Percentiles rank a stretch among this genome's conserved stretches.
phyloP scores from a whole-genome alignment of 2,113 vertebrate species.

The Rhodinocichla rosea region DNA sequence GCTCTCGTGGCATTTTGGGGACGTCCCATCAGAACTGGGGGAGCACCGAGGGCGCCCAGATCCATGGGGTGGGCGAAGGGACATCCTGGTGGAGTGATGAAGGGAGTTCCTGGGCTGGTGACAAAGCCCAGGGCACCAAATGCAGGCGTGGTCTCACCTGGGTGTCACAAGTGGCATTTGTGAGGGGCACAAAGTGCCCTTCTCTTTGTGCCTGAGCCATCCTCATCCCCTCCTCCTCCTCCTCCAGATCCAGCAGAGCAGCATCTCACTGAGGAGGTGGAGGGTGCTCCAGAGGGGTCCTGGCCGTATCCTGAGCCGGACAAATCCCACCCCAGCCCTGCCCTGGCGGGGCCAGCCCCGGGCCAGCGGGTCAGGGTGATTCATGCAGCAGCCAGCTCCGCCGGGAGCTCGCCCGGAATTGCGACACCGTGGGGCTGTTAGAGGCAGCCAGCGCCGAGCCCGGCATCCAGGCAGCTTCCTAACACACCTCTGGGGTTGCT shows the following conservation, averaged over 20 bases:
- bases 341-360: neutral
- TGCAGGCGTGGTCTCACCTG: neutral
- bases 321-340: neutral
- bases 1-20: fast-evolving
- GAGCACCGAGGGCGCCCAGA: fast-evolving
- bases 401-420: neutral
- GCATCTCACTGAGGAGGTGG: neutral
- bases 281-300: neutral
- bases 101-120: too few relatives aligned
- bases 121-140: neutral
- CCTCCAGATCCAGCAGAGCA: neutral
- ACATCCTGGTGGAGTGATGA: too few relatives aligned
- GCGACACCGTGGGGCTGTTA: neutral
- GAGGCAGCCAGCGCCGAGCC: neutral
- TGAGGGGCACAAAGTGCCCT: neutral
- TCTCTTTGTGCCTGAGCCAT: neutral
- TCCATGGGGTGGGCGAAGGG: fast-evolving
- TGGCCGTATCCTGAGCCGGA: neutral
- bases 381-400: neutral
- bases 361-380: constrained; percentile 17
- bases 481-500: constrained; percentile 36
- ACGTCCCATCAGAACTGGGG: neutral
- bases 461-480: neutral
- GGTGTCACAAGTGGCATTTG: fast-evolving
- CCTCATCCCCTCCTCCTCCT: neutral